Conservation (phyloP, 2,113 vertebrate species). For the Bagarius yarrelli region DNA sequence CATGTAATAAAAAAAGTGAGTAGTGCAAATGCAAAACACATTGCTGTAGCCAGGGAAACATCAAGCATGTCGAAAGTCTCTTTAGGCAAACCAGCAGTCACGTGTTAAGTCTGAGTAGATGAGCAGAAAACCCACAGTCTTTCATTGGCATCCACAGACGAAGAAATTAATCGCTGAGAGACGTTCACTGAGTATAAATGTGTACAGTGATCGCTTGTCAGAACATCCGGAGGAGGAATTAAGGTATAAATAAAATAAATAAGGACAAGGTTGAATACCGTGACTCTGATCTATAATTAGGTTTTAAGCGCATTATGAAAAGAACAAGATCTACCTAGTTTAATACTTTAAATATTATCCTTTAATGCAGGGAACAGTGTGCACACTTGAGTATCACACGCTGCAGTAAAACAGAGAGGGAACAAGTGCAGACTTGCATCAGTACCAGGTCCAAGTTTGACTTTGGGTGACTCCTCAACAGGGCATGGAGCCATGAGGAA, state of each 20-base stretch:
- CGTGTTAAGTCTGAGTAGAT: slow-evolving; percentile 17
- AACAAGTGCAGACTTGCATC: slow-evolving; percentile 39
- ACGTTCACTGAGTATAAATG: slow-evolving; percentile 5
- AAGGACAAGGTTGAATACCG: slow-evolving; percentile 1
- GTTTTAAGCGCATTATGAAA: neutral
- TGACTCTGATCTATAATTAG: slow-evolving; percentile 18
- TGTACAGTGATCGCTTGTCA: neutral
- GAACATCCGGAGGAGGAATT: neutral
- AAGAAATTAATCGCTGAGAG: slow-evolving; percentile 34
- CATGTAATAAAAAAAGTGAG: slow-evolving; percentile 58
- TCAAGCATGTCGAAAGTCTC: slow-evolving; percentile 31
- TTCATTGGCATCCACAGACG: slow-evolving; percentile 7
- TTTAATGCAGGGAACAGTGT: slow-evolving; percentile 28
- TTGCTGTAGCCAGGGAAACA: slow-evolving; percentile 2
- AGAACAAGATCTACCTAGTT: neutral
- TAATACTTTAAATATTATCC: neutral
- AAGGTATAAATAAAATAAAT: neutral
- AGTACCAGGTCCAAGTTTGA: slow-evolving; percentile 28
- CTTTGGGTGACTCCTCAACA: slow-evolving; percentile 22
- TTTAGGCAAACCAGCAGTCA: slow-evolving; percentile 2
- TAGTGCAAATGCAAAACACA: slow-evolving; percentile 22
- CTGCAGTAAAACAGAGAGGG: slow-evolving; percentile 25
- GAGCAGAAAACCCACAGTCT: slow-evolving; percentile 1
- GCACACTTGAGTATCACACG: neutral
- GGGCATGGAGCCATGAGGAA: slow-evolving; percentile 25